These are phyloP conservation scores for Potorous gilbertii DNA, from an alignment of 2,797 vertebrate genomes.

Conservation along the genomic window DNA sequence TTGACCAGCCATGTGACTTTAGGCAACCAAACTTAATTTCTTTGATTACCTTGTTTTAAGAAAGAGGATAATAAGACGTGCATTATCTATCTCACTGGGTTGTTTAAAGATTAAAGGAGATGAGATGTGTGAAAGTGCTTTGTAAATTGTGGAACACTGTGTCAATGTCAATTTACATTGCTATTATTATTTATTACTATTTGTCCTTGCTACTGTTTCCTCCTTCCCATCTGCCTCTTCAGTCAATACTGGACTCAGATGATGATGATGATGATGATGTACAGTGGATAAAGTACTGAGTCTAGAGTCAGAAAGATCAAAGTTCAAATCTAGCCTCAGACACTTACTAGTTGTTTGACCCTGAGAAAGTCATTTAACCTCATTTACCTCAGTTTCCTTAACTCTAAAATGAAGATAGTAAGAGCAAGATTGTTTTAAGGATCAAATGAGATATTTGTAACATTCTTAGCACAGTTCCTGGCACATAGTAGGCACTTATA, in stretches of 20 bases:
- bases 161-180: background rate
- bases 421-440: background rate
- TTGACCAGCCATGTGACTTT: background rate
- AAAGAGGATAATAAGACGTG: background rate
- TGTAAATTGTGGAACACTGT: background rate
- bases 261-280: background rate
- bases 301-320: background rate
- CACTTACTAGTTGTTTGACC: background rate
- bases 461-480: background rate
- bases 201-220: background rate
- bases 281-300: background rate
- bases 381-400: background rate
- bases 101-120: background rate
- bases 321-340: background rate
- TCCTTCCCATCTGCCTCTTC: constrained; percentile 5
- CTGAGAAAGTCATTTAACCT: background rate
- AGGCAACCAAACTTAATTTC: background rate
- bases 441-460: background rate
- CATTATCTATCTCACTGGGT: background rate
- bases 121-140: background rate
- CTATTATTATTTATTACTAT: background rate
- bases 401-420: background rate
- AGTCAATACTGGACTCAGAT: background rate
- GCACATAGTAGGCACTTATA: background rate
- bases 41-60: background rate